Evolutionary conservation across 1,140 invertebrate species (phyloP).

Genomic region (Epicauta chinensis): DNA sequence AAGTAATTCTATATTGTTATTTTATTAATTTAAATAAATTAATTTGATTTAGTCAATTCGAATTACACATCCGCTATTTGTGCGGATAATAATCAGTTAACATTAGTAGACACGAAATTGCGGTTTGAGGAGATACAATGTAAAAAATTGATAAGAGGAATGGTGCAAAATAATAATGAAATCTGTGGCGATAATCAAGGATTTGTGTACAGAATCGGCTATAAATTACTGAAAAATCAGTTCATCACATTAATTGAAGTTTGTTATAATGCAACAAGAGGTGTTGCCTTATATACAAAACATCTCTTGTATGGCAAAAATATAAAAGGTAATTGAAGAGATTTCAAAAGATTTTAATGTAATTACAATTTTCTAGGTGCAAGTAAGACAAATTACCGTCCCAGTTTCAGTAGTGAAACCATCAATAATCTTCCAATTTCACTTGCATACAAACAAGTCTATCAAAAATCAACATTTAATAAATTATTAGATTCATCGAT

Average conservation of each 20-base stretch:
- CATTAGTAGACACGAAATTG: conserved; percentile 15
- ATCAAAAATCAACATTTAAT: conserved; percentile 37
- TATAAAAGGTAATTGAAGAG: conserved; percentile 30
- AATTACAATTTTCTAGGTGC: conserved; percentile 28
- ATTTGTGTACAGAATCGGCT: neutral
- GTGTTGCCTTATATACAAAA: conserved; percentile 29
- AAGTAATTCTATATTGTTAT: conserved; percentile 14
- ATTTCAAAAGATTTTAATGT: neutral
- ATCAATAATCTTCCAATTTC: conserved; percentile 19
- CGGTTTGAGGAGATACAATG: conserved; percentile 27
- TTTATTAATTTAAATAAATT: neutral
- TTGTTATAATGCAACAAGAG: conserved; percentile 29
- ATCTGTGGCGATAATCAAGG: conserved; percentile 18
- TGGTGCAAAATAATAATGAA: conserved; percentile 18
- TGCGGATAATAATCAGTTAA: conserved; percentile 17
- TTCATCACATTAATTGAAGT: conserved; percentile 32
- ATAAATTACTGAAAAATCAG: conserved; percentile 7
- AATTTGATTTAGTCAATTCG: conserved; percentile 18
- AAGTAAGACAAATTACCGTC: conserved; percentile 26
- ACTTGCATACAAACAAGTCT: conserved; percentile 31
- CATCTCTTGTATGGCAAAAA: conserved; percentile 31
- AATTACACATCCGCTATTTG: conserved; percentile 29
- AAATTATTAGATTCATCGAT: conserved; percentile 34
- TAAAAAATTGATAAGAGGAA: conserved; percentile 27
- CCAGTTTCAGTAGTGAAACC: conserved; percentile 34